Evolutionary conservation across 2,888 invertebrate genomes (phyloP).

Genomic region (Aphelenchoides bicaudatus): DNA sequence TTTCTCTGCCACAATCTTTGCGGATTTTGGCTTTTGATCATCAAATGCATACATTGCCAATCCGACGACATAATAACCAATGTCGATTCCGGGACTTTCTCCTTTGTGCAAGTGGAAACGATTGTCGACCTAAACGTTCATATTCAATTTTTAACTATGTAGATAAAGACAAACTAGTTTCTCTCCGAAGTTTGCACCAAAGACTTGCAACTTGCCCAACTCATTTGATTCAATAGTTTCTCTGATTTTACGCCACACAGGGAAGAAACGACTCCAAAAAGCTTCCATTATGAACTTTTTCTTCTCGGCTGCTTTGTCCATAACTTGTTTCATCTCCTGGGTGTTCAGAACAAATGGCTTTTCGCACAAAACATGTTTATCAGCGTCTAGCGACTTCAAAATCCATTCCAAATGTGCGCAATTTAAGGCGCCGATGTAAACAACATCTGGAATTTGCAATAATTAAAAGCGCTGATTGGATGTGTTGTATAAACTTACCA

Average conservation of each 20-base stretch:
- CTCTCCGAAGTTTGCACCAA: slow-evolving; percentile 7
- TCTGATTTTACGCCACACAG: slow-evolving; percentile 20
- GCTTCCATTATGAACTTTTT: slow-evolving; percentile 77
- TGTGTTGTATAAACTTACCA: slow-evolving; percentile 15
- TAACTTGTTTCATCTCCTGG: slow-evolving; percentile 72
- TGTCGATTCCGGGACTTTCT: slow-evolving; percentile 17
- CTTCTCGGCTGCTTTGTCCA: slow-evolving; percentile 69
- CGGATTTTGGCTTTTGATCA: slow-evolving; percentile 28
- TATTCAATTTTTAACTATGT: not conserved
- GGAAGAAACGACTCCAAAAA: slow-evolving; percentile 35
- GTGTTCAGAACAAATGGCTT: slow-evolving; percentile 80
- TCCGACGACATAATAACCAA: slow-evolving; percentile 32
- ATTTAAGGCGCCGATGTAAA: slow-evolving; percentile 77
- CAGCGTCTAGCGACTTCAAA: slow-evolving; percentile 74
- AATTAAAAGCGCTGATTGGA: slow-evolving; percentile 1
- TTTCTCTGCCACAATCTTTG: slow-evolving; percentile 24
- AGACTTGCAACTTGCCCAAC: slow-evolving; percentile 15
- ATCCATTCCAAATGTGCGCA: slow-evolving; percentile 72
- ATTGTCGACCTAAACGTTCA: not conserved
- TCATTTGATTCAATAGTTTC: not conserved
- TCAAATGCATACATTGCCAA: slow-evolving; percentile 25
- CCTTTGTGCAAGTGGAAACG: not conserved
- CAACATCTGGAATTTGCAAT: slow-evolving; percentile 70
- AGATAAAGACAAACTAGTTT: slow-evolving; percentile 1
- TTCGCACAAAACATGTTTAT: slow-evolving; percentile 84